These are phyloP conservation scores for Cyanoliseus patagonus DNA, from an alignment of 2,113 vertebrate genomes.

Conservation along the genomic window DNA sequence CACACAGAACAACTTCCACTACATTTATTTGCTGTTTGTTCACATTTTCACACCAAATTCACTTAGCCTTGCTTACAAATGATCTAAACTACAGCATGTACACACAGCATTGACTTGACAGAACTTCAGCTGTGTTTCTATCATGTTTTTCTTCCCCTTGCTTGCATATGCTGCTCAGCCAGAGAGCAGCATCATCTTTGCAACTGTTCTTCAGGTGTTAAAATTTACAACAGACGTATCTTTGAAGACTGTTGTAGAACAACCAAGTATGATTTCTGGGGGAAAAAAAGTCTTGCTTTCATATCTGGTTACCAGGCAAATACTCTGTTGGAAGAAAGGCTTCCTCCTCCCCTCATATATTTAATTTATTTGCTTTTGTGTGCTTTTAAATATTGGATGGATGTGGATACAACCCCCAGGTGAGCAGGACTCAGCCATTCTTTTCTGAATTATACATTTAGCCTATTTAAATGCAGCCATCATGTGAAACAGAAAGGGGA, in stretches of 20 bases:
- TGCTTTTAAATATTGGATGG: conserved; percentile 47
- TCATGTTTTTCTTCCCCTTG: background rate
- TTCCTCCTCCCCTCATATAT: background rate
- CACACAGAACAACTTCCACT: background rate
- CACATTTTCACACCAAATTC: background rate
- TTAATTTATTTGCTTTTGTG: conserved; percentile 45
- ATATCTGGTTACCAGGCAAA: conserved; percentile 31
- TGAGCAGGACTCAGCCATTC: conserved; percentile 4
- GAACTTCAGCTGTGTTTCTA: background rate
- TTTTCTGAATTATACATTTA: conserved; percentile 33
- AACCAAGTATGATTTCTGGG: background rate
- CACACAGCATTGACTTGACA: accelerated
- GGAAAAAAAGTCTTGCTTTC: background rate
- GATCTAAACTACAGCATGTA: background rate
- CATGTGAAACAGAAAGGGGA: conserved; percentile 24
- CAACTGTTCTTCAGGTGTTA: background rate
- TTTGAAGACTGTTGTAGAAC: background rate
- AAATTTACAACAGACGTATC: conserved; percentile 31
- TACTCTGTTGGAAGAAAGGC: conserved; percentile 5
- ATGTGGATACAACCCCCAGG: conserved; percentile 26
- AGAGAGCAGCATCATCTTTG: background rate
- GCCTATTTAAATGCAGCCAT: conserved; percentile 14
- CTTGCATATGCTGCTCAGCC: background rate
- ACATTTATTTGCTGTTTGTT: accelerated
- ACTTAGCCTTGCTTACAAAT: background rate